Evolutionary conservation across 1,140 invertebrate species (phyloP), one percentile per base, ranked within the genome.

Genomic region (Drosophila carrolli): DNA sequence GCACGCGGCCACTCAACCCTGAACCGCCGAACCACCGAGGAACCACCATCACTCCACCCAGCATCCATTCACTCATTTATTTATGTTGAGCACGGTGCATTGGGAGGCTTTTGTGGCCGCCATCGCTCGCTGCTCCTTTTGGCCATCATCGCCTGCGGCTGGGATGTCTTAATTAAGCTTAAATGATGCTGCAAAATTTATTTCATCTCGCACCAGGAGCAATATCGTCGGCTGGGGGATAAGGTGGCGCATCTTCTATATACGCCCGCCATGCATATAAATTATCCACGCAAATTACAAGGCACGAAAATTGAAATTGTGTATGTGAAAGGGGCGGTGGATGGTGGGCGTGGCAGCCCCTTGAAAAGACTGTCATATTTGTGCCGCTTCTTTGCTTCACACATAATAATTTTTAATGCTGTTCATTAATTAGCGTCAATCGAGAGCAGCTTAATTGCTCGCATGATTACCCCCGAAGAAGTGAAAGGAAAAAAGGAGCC

Each of bases 131-230:
- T 44, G 53, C 50, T 58, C 44, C 44, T 75, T 62, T 65, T 74
- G 68, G 47, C 40, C 55, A 54, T 76, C 72, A 79, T 75, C 74
- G 67, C 54, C 65, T 89, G 79, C 58, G 84, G 84, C 72, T 68
- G 80, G 71, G 72, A 60, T 77, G 74, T 89, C 85, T 89, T 89
- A 89, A 89, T 89, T 89, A 89, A 89, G 84, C 84, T 90, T 89
- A 89, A 89, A 89, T 89, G 85, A 89, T 89, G 85, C 84, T 90
- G 84, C 84, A 89, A 89, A 84, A 89, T 89, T 89, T 89, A 89
- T 90, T 89, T 89, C 84, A 89, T 90, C 82, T 89, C 80, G 66
- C 85, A 84, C 85, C 78, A 72, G 59, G 60, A 57, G 53, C 60
- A 48, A 38, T 50, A 41, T 46, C 29, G 38, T 61, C 47, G 29